phyloP scores from a whole-genome alignment of 53 echinoderm and acorn worm species.

The Glandiceps talaboti region DNA sequence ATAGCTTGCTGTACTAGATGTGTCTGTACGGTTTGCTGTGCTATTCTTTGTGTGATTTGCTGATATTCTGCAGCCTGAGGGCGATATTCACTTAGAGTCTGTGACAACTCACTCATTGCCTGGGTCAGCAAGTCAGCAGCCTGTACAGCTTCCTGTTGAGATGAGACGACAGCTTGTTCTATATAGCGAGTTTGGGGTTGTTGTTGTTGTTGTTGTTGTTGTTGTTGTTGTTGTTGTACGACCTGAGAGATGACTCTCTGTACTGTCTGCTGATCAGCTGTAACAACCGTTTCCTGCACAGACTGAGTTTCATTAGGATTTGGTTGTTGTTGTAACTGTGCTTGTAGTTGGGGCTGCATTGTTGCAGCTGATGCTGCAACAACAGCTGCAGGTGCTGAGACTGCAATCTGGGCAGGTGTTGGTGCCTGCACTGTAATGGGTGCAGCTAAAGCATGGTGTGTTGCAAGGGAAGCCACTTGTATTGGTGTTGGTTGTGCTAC shows the following conservation, averaged over 20 bases:
- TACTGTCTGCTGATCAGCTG: not conserved
- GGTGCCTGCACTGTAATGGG: slow-evolving; percentile 10
- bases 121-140: slow-evolving; percentile 86
- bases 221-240: not conserved
- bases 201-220: not conserved
- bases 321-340: slow-evolving; percentile 17
- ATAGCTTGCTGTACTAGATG: slow-evolving; percentile 24
- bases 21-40: slow-evolving; percentile 53
- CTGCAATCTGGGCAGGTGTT: not conserved
- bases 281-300: not conserved
- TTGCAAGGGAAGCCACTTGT: slow-evolving; percentile 24
- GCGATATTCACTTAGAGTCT: slow-evolving; percentile 62
- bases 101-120: slow-evolving; percentile 92
- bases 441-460: slow-evolving; percentile 22
- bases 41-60: slow-evolving; percentile 74
- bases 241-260: not conserved
- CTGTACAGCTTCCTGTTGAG: slow-evolving; percentile 73
- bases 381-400: slow-evolving; percentile 24
- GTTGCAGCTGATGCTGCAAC: slow-evolving; percentile 41
- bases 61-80: slow-evolving; percentile 59
- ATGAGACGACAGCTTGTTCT: slow-evolving; percentile 29
- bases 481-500: slow-evolving; percentile 51
- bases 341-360: slow-evolving; percentile 13
- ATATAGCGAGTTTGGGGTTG: slow-evolving; percentile 45
- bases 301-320: not conserved